Evolutionary conservation across 1,140 invertebrate genomes (phyloP).

Genomic region (Nautilus pompilius): DNA sequence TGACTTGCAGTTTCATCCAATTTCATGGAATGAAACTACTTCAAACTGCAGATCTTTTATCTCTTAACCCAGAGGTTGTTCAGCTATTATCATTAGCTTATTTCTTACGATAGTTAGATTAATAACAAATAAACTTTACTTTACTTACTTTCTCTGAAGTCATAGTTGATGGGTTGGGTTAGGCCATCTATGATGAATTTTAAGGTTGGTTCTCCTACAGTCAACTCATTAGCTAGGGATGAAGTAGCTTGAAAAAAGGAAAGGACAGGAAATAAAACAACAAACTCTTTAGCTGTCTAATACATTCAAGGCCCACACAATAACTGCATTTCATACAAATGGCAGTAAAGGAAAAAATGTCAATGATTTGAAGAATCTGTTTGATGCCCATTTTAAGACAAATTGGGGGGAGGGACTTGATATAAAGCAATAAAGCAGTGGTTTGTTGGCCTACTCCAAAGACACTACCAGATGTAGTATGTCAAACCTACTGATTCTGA

Average conservation of each 20-base stretch:
- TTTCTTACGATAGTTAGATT: background rate
- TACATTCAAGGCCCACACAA: too few species aligned
- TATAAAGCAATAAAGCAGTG: too few species aligned
- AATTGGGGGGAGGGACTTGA: too few species aligned
- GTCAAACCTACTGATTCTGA: too few species aligned
- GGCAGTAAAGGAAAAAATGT: too few species aligned
- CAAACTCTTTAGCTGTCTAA: too few species aligned
- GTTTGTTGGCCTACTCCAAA: too few species aligned
- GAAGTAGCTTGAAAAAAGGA: slow-evolving; percentile 31
- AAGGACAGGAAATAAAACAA: background rate
- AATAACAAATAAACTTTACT: background rate
- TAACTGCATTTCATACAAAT: too few species aligned
- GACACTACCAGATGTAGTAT: too few species aligned
- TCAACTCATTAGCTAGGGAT: slow-evolving; percentile 55
- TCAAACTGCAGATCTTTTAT: background rate
- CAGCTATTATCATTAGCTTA: background rate
- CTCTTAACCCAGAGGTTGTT: background rate
- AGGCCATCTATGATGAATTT: slow-evolving; percentile 67
- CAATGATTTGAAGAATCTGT: too few species aligned
- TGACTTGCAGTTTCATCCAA: too few species aligned
- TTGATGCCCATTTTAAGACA: too few species aligned
- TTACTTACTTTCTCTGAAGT: slow-evolving; percentile 61
- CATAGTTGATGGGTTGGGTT: slow-evolving; percentile 64
- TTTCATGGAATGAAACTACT: background rate
- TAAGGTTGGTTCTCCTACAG: slow-evolving; percentile 60